phyloP scores from a whole-genome alignment of 1,140 invertebrate species.

The Heliconius himera region DNA sequence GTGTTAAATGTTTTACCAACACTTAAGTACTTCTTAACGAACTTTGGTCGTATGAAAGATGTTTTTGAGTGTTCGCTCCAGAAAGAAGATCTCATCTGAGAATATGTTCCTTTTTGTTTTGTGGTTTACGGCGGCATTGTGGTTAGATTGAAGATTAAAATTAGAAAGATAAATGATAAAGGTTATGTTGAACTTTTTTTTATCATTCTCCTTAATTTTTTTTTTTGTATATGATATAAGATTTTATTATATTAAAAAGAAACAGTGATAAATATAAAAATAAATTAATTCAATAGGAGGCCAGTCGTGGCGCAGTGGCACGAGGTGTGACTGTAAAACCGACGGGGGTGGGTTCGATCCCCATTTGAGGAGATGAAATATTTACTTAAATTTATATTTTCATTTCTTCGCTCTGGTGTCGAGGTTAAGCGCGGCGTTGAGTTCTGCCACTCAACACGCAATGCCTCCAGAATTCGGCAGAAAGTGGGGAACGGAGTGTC shows the following conservation, averaged over 20 bases:
- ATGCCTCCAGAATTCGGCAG: no score
- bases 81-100: conserved; percentile 1
- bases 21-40: conserved; percentile 61
- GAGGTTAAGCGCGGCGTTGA: no score
- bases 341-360: no score
- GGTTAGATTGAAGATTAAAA: neutral
- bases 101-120: conserved; percentile 20
- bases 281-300: no score
- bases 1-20: conserved; percentile 65
- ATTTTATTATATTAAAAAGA: neutral
- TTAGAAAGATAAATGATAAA: neutral
- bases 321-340: no score
- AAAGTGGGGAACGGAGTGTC: no score
- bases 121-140: neutral
- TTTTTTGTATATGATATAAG: no score
- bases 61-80: conserved; percentile 31
- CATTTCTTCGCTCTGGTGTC: no score
- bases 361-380: no score
- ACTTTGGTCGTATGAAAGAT: conserved; percentile 54
- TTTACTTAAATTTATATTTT: no score
- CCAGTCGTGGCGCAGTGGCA: no score
- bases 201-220: neutral
- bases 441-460: no score
- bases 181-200: neutral
- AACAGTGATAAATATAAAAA: neutral